These are phyloP conservation scores for Andricus curvator DNA, from an alignment of 2,888 invertebrate species.

Conservation along the genomic window DNA sequence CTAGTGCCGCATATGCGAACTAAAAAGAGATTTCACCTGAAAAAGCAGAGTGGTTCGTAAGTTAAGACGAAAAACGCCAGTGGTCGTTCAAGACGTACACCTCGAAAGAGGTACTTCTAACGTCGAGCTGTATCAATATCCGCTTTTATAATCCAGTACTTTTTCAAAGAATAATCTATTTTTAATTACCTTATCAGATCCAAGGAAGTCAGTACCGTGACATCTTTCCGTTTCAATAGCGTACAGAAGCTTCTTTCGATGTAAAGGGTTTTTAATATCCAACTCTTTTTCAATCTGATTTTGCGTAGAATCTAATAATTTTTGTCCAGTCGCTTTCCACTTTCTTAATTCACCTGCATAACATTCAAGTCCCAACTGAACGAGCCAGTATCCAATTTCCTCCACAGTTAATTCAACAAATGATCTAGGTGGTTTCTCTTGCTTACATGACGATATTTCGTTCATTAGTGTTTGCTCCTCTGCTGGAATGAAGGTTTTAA, in stretches of 20 bases:
- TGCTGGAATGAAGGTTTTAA: slow-evolving; percentile 78
- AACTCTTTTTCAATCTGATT: slow-evolving; percentile 94
- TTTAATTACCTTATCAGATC: slow-evolving; percentile 73
- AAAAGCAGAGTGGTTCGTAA: too few species aligned
- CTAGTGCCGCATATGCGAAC: too few species aligned
- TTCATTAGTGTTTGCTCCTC: slow-evolving; percentile 82
- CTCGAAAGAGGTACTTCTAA: too few species aligned
- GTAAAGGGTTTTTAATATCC: slow-evolving; percentile 90
- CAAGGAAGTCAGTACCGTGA: slow-evolving; percentile 69
- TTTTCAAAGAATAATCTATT: neutral
- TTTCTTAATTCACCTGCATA: slow-evolving; percentile 89
- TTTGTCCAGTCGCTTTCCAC: slow-evolving; percentile 90
- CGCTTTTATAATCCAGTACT: neutral
- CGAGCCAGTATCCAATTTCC: slow-evolving; percentile 90
- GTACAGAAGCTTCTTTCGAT: slow-evolving; percentile 92
- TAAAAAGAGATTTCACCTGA: too few species aligned
- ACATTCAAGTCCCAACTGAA: slow-evolving; percentile 86
- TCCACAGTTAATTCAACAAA: slow-evolving; percentile 90
- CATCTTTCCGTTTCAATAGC: slow-evolving; percentile 73
- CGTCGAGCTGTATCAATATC: too few species aligned
- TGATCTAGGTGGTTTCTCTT: slow-evolving; percentile 77
- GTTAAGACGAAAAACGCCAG: too few species aligned
- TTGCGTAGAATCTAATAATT: slow-evolving; percentile 88
- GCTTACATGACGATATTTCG: slow-evolving; percentile 72
- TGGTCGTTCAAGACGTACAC: too few species aligned